Percentiles rank a stretch among this genome's conserved stretches.
Evolutionary conservation across 2,113 vertebrate genomes (phyloP).

Genomic region (Anthoscopus minutus): DNA sequence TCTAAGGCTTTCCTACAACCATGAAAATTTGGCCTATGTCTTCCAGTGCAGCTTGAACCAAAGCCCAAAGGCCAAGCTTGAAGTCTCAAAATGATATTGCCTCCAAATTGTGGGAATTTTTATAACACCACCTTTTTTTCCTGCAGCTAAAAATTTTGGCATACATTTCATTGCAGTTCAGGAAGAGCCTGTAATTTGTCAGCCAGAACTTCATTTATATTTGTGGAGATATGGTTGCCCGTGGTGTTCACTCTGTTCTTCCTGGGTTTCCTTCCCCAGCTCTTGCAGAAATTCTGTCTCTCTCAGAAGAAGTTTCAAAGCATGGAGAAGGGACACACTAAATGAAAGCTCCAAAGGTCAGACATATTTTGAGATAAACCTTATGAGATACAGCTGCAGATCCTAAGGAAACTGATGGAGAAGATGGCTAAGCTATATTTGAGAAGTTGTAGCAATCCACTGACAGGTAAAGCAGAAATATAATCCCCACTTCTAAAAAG

Average conservation of each 20-base stretch:
- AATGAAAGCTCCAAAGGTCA: neutral
- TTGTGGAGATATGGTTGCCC: neutral
- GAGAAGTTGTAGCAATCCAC: neutral
- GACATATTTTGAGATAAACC: neutral
- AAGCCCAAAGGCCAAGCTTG: neutral
- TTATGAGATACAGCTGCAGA: neutral
- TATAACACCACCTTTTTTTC: neutral
- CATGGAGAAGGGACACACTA: neutral
- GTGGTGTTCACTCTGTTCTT: neutral
- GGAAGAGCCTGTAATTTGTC: neutral
- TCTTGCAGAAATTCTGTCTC: neutral
- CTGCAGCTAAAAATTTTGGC: neutral
- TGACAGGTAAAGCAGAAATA: neutral
- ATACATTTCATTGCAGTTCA: neutral
- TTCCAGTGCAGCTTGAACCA: neutral
- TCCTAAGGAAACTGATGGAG: neutral
- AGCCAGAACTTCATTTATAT: neutral
- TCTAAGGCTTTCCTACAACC: neutral
- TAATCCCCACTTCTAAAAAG: neutral
- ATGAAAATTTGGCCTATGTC: neutral
- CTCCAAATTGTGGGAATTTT: neutral
- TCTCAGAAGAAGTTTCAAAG: neutral
- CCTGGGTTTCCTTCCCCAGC: neutral
- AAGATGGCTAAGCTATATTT: neutral
- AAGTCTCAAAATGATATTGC: neutral